Conservation (phyloP, 2,113 vertebrate genomes). For the Muntiacus reevesi region DNA sequence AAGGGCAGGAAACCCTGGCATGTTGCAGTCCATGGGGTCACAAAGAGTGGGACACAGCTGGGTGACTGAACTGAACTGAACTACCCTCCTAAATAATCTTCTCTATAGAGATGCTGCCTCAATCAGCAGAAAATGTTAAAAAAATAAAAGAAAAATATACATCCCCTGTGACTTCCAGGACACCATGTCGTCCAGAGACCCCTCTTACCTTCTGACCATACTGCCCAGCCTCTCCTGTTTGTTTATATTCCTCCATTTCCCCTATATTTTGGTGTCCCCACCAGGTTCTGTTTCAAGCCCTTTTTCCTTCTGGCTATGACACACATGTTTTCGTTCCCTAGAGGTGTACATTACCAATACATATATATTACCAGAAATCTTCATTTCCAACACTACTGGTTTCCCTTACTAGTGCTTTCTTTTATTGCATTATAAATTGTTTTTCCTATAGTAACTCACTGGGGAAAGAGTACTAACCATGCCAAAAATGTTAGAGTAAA, state of each 20-base stretch:
- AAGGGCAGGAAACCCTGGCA: not conserved
- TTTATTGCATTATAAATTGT: slow-evolving; percentile 30
- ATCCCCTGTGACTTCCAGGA: not conserved
- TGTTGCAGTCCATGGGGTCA: not conserved
- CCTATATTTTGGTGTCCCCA: not conserved
- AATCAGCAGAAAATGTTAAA: not conserved
- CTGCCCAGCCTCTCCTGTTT: not conserved
- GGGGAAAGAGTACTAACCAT: not conserved
- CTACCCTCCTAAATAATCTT: not conserved
- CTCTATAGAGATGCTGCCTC: not conserved
- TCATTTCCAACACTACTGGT: not conserved
- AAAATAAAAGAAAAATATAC: not conserved
- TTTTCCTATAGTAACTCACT: slow-evolving; percentile 8
- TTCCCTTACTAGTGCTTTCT: slow-evolving; percentile 22
- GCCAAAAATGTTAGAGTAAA: slow-evolving; percentile 1
- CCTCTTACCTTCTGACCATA: not conserved
- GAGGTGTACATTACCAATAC: not conserved
- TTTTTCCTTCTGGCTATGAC: not conserved
- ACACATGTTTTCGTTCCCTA: not conserved
- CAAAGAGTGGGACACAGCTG: not conserved
- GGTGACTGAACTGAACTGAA: not conserved
- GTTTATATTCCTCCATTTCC: not conserved
- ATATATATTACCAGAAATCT: not conserved
- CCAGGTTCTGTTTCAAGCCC: not conserved
- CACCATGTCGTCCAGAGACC: not conserved